Conservation (phyloP, 2,888 invertebrate species). For the Altica lythri region DNA sequence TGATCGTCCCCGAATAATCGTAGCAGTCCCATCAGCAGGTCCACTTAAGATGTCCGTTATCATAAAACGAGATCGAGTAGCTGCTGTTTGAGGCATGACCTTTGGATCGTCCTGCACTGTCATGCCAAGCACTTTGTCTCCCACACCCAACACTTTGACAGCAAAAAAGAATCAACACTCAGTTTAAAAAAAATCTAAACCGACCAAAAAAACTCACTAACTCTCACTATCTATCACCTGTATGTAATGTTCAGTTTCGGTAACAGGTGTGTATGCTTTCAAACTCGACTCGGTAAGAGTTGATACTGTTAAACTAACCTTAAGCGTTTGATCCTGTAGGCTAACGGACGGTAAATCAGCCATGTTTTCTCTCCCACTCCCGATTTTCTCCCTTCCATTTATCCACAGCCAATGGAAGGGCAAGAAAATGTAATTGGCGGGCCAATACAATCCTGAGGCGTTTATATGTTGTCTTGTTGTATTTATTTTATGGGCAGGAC, state of each 20-base stretch:
- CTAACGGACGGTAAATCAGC: conserved; percentile 56
- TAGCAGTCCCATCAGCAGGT: conserved; percentile 63
- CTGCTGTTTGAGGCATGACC: conserved; percentile 56
- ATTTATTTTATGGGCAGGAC: conserved; percentile 57
- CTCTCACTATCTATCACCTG: conserved; percentile 8
- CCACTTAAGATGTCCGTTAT: conserved; percentile 84
- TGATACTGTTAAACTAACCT: conserved; percentile 53
- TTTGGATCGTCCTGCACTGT: conserved; percentile 58
- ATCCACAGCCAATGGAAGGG: conserved; percentile 46
- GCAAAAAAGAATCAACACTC: conserved; percentile 19
- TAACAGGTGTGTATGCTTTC: conserved; percentile 41
- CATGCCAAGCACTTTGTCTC: conserved; percentile 56
- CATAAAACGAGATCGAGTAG: conserved; percentile 82
- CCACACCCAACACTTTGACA: conserved; percentile 55
- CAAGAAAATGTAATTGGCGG: conserved; percentile 45
- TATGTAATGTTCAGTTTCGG: conserved; percentile 24
- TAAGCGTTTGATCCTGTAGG: conserved; percentile 40
- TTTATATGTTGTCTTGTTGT: conserved; percentile 49
- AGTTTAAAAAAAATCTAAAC: not conserved
- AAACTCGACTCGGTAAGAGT: conserved; percentile 42
- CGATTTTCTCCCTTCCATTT: conserved; percentile 40
- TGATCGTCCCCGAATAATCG: conserved; percentile 58
- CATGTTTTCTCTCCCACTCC: conserved; percentile 54
- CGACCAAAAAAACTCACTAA: conserved; percentile 13
- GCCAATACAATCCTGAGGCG: conserved; percentile 53